These are phyloP conservation scores for Haemorhous mexicanus DNA, from an alignment of 2,113 vertebrate genomes.

Conservation along the genomic window DNA sequence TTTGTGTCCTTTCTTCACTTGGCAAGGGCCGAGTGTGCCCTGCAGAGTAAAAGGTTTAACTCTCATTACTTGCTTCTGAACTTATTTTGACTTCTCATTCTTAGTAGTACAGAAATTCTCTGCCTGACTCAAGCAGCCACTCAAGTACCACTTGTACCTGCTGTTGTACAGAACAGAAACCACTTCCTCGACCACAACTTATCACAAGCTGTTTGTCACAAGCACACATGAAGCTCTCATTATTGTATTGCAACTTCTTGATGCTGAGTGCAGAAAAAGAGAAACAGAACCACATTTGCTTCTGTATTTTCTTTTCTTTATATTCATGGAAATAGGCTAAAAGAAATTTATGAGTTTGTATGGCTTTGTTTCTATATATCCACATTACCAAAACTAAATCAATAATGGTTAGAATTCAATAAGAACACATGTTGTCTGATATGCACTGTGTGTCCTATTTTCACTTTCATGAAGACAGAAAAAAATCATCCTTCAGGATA, in stretches of 20 bases:
- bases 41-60: background rate
- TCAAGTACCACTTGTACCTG: background rate
- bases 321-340: background rate
- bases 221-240: background rate
- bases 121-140: background rate
- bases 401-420: background rate
- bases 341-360: background rate
- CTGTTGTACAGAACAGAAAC: constrained; percentile 29
- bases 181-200: constrained; percentile 46
- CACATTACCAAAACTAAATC: background rate
- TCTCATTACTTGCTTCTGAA: background rate
- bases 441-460: background rate
- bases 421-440: background rate
- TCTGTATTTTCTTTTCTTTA: background rate
- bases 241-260: background rate
- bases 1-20: background rate
- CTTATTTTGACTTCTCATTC: constrained; percentile 59
- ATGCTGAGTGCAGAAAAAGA: constrained; percentile 4
- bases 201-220: constrained; percentile 39
- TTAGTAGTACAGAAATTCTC: constrained; percentile 20
- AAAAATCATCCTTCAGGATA: background rate
- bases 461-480: background rate
- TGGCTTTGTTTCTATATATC: background rate
- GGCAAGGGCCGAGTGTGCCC: background rate
- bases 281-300: background rate